Evolutionary conservation across 2,113 vertebrate genomes (phyloP), one percentile per base, ranked within the genome.

Genomic region (Amazona guildingii): DNA sequence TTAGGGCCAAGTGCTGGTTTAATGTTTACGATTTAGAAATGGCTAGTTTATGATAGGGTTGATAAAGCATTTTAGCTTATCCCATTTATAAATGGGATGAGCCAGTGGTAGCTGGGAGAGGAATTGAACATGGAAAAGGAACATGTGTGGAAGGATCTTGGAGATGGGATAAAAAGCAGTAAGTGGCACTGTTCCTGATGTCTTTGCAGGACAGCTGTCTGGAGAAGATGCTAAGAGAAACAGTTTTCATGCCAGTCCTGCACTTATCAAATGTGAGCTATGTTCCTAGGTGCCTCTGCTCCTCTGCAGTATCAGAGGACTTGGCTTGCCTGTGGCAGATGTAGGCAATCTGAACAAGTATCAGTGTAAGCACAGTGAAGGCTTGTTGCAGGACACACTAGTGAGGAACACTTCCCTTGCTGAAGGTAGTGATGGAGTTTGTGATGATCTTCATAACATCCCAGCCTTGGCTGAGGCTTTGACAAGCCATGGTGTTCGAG

Each of bases 11-110:
- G 4, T 24, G 8, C 10, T 49, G 11, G 6, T 62, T 88, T 75
- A 79, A 44, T 66, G 4, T 62, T 52, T 59, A 67, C 9, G 2
- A 44, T 82, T 82, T 88, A 79, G 57, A 83, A 83, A 51, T n/a
- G 17, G 3, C 7, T 86, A 41, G 7, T n/a, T 76, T 0, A 0
- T 55, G 5, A 13, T 17, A 41, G 2, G 29, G 4, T 25, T 70
- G 29, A 55, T 57, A 73, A 84, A 54, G 25, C 5, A 41, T 79
- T 94, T 92, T 59, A 79, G 19, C 19, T 59, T 59, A 35, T 59
- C n/a, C 21, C 33, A 59, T 35, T 59, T 59, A 64, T 19, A 14
- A 17, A 25, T 2, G 10, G 63, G 25, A 64, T 68, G 33, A 92
- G 11, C 13, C 28, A 41, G 37, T 37, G 37, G 41, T 20, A 29